Evolutionary conservation across 2,888 invertebrate genomes (phyloP).

Genomic region (Agapostemon virescens): DNA sequence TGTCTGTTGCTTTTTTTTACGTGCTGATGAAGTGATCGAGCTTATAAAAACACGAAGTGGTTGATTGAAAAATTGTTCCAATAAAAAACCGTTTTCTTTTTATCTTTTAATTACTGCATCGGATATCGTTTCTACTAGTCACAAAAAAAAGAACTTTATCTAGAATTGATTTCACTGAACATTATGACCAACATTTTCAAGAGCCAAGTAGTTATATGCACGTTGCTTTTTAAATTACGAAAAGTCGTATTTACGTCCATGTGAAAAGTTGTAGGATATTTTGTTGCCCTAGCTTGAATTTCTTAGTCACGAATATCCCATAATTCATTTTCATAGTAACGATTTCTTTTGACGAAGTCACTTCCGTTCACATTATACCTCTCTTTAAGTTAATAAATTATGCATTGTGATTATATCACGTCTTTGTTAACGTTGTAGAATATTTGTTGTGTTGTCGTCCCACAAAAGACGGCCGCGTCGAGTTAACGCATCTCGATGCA

Average conservation of each 20-base stretch:
- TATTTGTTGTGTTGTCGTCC: constrained; percentile 29
- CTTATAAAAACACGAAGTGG: constrained; percentile 11
- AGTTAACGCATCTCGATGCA: constrained; percentile 42
- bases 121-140: constrained; percentile 14
- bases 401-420: constrained; percentile 1
- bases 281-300: background rate
- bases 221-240: constrained; percentile 10
- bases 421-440: constrained; percentile 20
- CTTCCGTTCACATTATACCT: background rate
- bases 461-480: constrained; percentile 48
- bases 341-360: background rate
- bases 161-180: constrained; percentile 4
- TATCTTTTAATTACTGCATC: background rate
- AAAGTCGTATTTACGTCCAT: background rate
- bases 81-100: background rate
- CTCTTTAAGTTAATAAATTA: constrained; percentile 20
- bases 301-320: constrained; percentile 11
- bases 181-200: background rate
- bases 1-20: constrained; percentile 22
- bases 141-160: background rate
- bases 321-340: constrained; percentile 15
- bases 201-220: constrained; percentile 18
- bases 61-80: constrained; percentile 9
- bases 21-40: constrained; percentile 18
- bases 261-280: background rate